These are phyloP conservation scores for Cassiopea andromeda DNA, from an alignment of 30 jellyfish, hydroid and myxozoan genomes.

Conservation along the genomic window DNA sequence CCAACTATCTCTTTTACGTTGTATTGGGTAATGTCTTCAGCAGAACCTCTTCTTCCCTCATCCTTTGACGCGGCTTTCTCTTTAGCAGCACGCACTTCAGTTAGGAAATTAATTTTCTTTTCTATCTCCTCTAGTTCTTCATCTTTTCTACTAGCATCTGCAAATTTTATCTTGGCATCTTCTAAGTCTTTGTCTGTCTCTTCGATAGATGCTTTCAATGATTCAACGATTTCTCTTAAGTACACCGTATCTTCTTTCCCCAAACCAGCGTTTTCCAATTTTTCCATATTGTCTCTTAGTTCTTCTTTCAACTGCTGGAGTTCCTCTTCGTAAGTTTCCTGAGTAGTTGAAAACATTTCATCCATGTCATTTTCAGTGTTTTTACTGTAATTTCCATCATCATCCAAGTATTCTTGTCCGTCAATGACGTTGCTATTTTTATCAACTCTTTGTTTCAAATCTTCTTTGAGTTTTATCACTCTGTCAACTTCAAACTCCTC, in stretches of 20 bases:
- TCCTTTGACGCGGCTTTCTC: background rate
- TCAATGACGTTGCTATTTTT: background rate
- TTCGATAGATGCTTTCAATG: slow-evolving; percentile 31
- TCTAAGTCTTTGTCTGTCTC: slow-evolving; percentile 24
- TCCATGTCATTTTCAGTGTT: background rate
- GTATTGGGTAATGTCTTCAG: slow-evolving; percentile 7
- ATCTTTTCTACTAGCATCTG: background rate
- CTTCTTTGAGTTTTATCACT: background rate
- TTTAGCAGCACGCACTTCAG: background rate
- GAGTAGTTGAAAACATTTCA: no score
- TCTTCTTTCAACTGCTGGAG: slow-evolving; percentile 9
- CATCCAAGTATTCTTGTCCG: slow-evolving; percentile 6
- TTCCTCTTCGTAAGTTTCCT: background rate
- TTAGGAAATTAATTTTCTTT: slow-evolving; percentile 15
- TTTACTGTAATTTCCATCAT: background rate
- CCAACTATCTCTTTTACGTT: slow-evolving; percentile 32
- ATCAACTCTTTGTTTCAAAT: background rate
- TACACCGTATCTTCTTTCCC: slow-evolving; percentile 3
- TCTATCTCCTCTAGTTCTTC: slow-evolving; percentile 34
- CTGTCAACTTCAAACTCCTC: slow-evolving; percentile 19
- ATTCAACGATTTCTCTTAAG: slow-evolving; percentile 28
- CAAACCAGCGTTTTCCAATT: slow-evolving; percentile 5
- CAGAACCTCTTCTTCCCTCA: background rate
- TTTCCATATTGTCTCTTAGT: background rate
- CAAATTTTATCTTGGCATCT: slow-evolving; percentile 2